Evolutionary conservation across 2,113 vertebrate species (phyloP).

Genomic region (Sceloporus tristichus): DNA sequence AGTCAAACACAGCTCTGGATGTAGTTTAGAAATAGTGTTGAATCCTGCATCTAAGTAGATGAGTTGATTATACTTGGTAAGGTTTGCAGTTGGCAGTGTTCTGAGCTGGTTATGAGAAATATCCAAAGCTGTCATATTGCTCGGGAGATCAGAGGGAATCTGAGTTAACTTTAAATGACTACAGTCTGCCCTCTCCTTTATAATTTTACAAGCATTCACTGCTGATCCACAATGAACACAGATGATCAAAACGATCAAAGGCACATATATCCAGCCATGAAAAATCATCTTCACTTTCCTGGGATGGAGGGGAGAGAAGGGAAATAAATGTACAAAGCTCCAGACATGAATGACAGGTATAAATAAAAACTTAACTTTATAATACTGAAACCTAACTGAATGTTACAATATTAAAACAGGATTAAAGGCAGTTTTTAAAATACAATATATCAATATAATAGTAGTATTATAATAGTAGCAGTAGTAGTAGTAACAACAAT

Average conservation of each 20-base stretch:
- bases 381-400: too few species aligned
- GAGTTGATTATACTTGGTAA: constrained; percentile 83
- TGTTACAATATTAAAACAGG: too few species aligned
- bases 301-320: constrained; percentile 32
- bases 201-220: constrained; percentile 77
- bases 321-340: too few species aligned
- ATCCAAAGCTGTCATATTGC: constrained; percentile 85
- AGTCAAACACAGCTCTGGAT: constrained; percentile 78
- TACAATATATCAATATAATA: too few species aligned
- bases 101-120: constrained; percentile 90
- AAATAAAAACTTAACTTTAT: too few species aligned
- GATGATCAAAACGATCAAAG: constrained; percentile 52
- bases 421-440: too few species aligned
- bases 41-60: constrained; percentile 81
- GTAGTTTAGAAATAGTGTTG: constrained; percentile 85
- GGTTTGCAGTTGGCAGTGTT: constrained; percentile 68
- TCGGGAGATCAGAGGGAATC: constrained; percentile 87
- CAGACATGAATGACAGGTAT: too few species aligned
- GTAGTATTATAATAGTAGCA: too few species aligned
- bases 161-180: constrained; percentile 85
- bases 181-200: constrained; percentile 84
- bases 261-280: constrained; percentile 35
- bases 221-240: constrained; percentile 40
- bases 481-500: too few species aligned
- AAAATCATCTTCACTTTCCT: constrained; percentile 58